These are phyloP conservation scores for Hippoglossus stenolepis DNA, from an alignment of 2,113 vertebrate species.

Conservation along the genomic window DNA sequence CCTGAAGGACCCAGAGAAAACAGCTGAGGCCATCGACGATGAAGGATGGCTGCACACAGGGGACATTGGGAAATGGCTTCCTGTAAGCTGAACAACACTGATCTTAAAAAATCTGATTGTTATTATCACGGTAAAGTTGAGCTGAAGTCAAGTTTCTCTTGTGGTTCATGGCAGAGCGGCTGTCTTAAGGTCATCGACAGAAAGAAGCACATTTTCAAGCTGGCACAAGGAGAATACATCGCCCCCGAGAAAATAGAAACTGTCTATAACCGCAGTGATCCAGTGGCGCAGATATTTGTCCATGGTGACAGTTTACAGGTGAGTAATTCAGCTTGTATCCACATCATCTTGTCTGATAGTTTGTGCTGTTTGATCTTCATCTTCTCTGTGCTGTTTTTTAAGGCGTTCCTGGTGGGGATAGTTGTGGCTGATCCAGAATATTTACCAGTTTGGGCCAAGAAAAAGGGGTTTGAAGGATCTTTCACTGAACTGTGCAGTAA, in stretches of 20 bases:
- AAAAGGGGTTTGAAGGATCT: conserved; percentile 87
- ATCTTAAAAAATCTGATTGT: background rate
- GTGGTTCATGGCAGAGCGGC: conserved; percentile 86
- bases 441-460: conserved; percentile 87
- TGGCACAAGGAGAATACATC: conserved; percentile 98
- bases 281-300: conserved; percentile 93
- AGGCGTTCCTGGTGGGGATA: conserved; percentile 93
- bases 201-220: conserved; percentile 98
- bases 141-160: background rate
- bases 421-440: conserved; percentile 92
- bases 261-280: conserved; percentile 88
- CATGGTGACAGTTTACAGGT: conserved; percentile 97
- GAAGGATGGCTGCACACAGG: conserved; percentile 97
- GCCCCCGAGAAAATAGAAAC: conserved; percentile 98
- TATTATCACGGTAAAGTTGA: background rate
- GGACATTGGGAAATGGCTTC: conserved; percentile 96
- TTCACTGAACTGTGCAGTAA: conserved; percentile 89
- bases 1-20: conserved; percentile 92
- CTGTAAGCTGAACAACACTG: conserved; percentile 81
- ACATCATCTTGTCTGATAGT: background rate
- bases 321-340: background rate
- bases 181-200: conserved; percentile 95
- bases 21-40: conserved; percentile 89
- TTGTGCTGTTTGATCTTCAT: background rate
- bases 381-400: conserved; percentile 14